Conservation (phyloP, 2,113 vertebrate species). For the Xyrauchen texanus region DNA sequence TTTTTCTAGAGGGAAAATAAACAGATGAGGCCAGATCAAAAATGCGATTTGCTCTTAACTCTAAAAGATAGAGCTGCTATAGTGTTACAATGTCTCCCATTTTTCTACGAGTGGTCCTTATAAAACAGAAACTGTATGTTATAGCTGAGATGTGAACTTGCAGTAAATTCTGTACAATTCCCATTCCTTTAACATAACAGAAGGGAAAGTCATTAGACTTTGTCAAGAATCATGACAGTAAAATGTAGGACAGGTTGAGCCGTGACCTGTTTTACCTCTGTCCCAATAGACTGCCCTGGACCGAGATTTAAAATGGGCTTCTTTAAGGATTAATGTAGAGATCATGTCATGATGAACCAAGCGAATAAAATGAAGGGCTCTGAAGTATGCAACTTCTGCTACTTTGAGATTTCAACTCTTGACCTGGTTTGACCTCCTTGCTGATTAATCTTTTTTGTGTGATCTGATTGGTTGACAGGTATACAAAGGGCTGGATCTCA, state of each 20-base stretch:
- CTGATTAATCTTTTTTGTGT: not conserved
- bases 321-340: not conserved
- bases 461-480: constrained; percentile 72
- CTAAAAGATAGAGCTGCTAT: too few relatives aligned
- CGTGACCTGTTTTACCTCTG: not conserved
- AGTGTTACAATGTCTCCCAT: too few relatives aligned
- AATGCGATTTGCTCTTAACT: too few relatives aligned
- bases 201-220: too few relatives aligned
- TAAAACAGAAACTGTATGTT: too few relatives aligned
- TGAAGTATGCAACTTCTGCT: not conserved
- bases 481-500: constrained; percentile 92
- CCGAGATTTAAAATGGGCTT: not conserved
- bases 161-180: too few relatives aligned
- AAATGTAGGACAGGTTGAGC: not conserved
- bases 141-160: too few relatives aligned
- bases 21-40: too few relatives aligned
- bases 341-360: constrained; percentile 3
- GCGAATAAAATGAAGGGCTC: not conserved
- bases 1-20: too few relatives aligned
- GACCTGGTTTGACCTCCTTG: not conserved
- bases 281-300: not conserved
- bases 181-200: too few relatives aligned
- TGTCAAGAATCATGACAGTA: too few relatives aligned
- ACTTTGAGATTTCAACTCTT: not conserved
- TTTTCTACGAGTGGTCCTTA: too few relatives aligned